Conservation (phyloP, 2,113 vertebrate species). For the Phaethon lepturus region DNA sequence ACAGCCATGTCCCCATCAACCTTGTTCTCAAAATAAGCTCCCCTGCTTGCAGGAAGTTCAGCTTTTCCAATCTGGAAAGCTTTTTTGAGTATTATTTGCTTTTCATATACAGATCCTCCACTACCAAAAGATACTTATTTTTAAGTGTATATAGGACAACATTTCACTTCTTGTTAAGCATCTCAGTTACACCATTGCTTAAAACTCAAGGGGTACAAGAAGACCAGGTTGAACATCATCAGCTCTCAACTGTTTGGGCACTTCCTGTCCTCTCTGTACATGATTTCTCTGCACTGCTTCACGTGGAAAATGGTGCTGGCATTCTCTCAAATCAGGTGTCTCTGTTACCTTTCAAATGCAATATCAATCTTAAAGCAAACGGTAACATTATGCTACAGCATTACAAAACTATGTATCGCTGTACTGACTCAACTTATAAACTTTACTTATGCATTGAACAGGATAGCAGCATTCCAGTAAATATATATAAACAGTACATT, state of each 20-base stretch:
- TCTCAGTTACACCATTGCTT: not conserved
- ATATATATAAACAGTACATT: not conserved
- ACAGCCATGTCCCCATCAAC: fast-evolving
- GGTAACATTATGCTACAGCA: not conserved
- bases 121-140: not conserved
- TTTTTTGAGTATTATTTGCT: not conserved
- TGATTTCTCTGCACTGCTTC: not conserved
- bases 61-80: not conserved
- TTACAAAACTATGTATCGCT: not conserved
- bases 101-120: not conserved
- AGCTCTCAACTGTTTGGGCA: not conserved
- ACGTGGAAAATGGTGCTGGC: fast-evolving
- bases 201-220: not conserved
- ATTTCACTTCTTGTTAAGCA: not conserved
- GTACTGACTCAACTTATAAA: not conserved
- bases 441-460: not conserved
- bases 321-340: not conserved
- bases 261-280: not conserved
- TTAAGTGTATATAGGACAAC: not conserved
- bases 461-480: not conserved
- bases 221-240: not conserved
- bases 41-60: not conserved
- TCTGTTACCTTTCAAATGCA: not conserved
- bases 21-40: not conserved
- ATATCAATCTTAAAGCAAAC: not conserved